A percentile compares a stretch with the other conserved stretches of the same genome.
phyloP scores from a whole-genome alignment of 2,888 invertebrate genomes.

The Caenorhabditis imperialis region DNA sequence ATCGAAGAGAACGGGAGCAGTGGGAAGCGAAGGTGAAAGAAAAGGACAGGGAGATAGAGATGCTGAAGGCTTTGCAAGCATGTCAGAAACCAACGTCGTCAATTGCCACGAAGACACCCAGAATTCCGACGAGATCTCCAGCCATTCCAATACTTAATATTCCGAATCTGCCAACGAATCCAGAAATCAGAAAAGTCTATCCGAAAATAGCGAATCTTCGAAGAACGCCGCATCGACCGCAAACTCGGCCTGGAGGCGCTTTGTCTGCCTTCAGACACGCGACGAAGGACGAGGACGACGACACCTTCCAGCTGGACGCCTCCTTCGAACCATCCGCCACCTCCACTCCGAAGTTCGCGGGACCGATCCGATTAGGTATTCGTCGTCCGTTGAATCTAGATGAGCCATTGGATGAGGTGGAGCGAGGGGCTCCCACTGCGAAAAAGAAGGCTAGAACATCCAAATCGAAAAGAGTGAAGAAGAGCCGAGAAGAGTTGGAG shows the following conservation, averaged over 20 bases:
- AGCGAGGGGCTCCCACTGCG: conserved; percentile 25
- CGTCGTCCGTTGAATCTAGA: conserved; percentile 21
- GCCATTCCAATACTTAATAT: too few relatives aligned
- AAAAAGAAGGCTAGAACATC: conserved; percentile 17
- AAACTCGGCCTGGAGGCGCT: neutral
- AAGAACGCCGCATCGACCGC: conserved; percentile 24
- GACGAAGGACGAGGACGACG: conserved; percentile 19
- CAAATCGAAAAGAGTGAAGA: conserved; percentile 1
- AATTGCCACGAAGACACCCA: neutral
- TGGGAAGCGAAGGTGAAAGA: conserved; percentile 1
- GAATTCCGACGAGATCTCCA: neutral
- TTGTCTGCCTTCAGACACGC: conserved; percentile 40
- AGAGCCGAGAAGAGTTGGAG: conserved; percentile 4
- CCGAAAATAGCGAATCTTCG: conserved; percentile 15
- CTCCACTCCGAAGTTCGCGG: conserved; percentile 30
- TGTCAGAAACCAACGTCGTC: conserved; percentile 5
- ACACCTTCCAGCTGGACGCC: conserved; percentile 38
- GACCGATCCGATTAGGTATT: conserved; percentile 1
- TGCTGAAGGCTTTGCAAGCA: conserved; percentile 18
- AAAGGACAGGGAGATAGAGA: conserved; percentile 30
- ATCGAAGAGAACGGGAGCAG: conserved; percentile 3
- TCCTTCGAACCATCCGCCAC: conserved; percentile 42
- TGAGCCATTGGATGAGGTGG: neutral
- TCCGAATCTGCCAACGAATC: neutral
- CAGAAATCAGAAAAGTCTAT: conserved; percentile 21